Evolutionary conservation across 2,888 invertebrate species (phyloP), one percentile per base, ranked within the genome.

Genomic region (Epirrhoe tristata): DNA sequence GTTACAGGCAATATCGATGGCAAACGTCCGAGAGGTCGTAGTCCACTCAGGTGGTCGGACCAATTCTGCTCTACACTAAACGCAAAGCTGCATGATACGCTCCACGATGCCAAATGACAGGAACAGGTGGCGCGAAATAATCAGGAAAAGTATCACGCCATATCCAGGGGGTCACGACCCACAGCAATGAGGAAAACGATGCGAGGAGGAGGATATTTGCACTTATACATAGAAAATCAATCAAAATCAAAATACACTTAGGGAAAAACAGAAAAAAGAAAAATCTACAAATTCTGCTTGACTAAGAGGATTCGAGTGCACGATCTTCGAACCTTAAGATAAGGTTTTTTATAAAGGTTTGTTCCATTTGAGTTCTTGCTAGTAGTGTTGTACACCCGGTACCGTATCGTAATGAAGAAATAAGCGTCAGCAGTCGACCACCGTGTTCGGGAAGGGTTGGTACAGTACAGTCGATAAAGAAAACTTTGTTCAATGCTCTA

Each of bases 351-450:
- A n/a, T n/a, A n/a, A n/a, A n/a, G n/a, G 34, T 34, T 34, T 34
- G 34, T 43, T 43, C 12, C 5, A 3, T 39, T 39, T 12, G 12
- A 2, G 10, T 12, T 12, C 12, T 43, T 0, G 12, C 12, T 0
- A 43, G 12, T 43, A 43, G 12, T 43, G 0, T 43, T 3, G 12
- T 43, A 43, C 39, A 43, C 39, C 39, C 12, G 12, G 39, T 43
- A 43, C 12, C 24, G 46, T 24, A 10, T 12, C 17, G 32, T 58
- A 58, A 58, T 58, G 50, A 58, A 51, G 36, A 58, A 52, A 52
- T 59, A 51, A 59, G 39, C 39, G 58, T 59, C 58, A 52, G 58
- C 50, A 17, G 34, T 36, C 50, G 51, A 58, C 58, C 58, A 34
- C 50, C 16, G 8, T 36, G 50, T 51, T 36, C 50, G 12, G 39